Percentiles rank a stretch among this genome's conserved stretches.
Evolutionary conservation across 2,797 vertebrate genomes (phyloP).

Genomic region (Margarornis squamiger): DNA sequence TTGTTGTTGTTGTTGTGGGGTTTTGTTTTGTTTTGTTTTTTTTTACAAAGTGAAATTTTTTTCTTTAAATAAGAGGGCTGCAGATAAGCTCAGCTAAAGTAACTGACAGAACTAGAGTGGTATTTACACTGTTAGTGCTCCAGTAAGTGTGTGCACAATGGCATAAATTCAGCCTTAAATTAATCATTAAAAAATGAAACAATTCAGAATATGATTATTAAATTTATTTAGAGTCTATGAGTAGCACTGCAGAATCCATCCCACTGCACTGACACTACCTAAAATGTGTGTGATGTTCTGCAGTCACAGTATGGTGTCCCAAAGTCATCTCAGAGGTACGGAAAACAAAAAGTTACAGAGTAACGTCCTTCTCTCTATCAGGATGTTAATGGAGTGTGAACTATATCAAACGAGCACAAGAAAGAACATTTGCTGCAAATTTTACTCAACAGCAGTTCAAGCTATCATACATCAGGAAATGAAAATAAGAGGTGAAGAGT

Average conservation of each 20-base stretch:
- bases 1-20: neutral
- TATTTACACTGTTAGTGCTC: neutral
- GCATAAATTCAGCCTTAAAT: neutral
- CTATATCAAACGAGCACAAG: conserved; percentile 57
- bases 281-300: neutral
- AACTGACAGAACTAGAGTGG: neutral
- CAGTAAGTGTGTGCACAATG: neutral
- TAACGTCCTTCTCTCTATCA: conserved; percentile 53
- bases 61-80: neutral
- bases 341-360: conserved; percentile 26
- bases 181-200: neutral
- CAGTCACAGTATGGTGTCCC: neutral
- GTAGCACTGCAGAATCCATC: neutral
- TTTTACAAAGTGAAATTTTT: neutral
- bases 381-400: conserved; percentile 63
- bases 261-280: neutral
- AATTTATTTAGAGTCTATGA: neutral
- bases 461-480: conserved; percentile 53
- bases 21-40: neutral
- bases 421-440: conserved; percentile 59
- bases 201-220: neutral
- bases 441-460: conserved; percentile 66
- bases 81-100: neutral
- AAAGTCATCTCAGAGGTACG: conserved; percentile 44
- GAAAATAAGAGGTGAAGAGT: conserved; percentile 62